Percentiles rank a stretch among this genome's conserved stretches.
phyloP scores from a whole-genome alignment of 2,888 invertebrate species.

The Epistrophe grossulariae region DNA sequence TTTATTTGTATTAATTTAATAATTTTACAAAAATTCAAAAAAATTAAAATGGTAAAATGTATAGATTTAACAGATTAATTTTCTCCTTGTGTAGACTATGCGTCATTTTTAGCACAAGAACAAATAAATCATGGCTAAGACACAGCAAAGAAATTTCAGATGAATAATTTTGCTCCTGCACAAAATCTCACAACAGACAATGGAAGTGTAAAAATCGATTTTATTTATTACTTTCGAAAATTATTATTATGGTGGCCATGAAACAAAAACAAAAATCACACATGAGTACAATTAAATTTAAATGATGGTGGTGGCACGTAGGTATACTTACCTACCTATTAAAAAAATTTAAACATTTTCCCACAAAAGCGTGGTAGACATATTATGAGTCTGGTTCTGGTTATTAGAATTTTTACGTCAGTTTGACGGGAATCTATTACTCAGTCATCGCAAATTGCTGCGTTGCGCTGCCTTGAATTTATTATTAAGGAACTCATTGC shows the following conservation, averaged over 20 bases:
- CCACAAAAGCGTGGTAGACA: background rate
- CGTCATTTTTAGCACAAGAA: background rate
- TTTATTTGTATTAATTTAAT: too few species aligned
- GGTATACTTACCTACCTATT: background rate
- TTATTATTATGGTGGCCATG: background rate
- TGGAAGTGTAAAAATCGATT: conserved; percentile 1
- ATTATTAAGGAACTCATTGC: conserved; percentile 12
- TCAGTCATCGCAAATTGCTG: conserved; percentile 13
- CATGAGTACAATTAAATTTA: conserved; percentile 16
- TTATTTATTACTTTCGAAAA: conserved; percentile 1
- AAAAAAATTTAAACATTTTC: background rate
- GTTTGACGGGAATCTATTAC: background rate
- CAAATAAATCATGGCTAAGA: conserved; percentile 12
- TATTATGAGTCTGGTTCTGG: background rate
- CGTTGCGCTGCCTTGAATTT: conserved; percentile 18
- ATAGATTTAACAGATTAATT: background rate
- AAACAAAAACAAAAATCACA: background rate
- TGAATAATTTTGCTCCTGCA: background rate
- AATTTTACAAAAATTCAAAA: too few species aligned
- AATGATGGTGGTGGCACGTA: background rate
- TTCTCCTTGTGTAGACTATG: background rate
- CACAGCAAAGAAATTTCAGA: background rate
- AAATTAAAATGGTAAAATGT: too few species aligned
- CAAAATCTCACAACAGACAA: background rate
- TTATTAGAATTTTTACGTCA: background rate